Conservation (phyloP, 2,888 invertebrate species). For the Scaptodrosophila latifasciaeformis region DNA sequence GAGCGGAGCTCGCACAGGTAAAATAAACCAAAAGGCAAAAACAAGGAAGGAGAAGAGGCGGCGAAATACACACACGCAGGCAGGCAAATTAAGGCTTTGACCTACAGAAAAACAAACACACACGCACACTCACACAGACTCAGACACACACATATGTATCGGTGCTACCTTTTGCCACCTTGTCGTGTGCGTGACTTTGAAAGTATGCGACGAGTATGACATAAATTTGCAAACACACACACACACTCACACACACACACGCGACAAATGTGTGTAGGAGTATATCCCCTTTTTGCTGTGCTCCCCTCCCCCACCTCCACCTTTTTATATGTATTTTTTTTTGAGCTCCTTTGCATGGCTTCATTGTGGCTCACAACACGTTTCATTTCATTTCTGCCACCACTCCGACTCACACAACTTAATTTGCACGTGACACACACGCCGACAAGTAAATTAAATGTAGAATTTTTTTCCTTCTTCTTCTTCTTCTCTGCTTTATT, state of each 20-base stretch:
- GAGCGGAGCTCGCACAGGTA: slow-evolving; percentile 36
- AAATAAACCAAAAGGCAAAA: too few relatives aligned
- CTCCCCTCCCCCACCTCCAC: too few relatives aligned
- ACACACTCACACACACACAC: too few relatives aligned
- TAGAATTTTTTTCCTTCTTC: too few relatives aligned
- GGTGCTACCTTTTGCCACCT: slow-evolving; percentile 28
- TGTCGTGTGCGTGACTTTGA: slow-evolving; percentile 62
- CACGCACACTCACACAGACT: slow-evolving; percentile 18
- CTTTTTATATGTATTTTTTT: slow-evolving; percentile 17
- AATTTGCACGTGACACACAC: slow-evolving; percentile 64
- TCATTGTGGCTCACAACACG: slow-evolving; percentile 66
- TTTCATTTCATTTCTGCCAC: slow-evolving; percentile 57
- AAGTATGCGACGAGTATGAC: slow-evolving; percentile 58
- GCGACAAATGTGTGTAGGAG: not conserved
- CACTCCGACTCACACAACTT: slow-evolving; percentile 39
- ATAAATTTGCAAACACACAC: slow-evolving; percentile 44
- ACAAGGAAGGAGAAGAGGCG: slow-evolving; percentile 12
- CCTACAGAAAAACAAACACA: slow-evolving; percentile 60
- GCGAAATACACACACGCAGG: slow-evolving; percentile 17
- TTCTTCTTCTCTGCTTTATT: too few relatives aligned
- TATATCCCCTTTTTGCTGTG: slow-evolving; percentile 13
- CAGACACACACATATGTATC: slow-evolving; percentile 14
- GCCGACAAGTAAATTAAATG: slow-evolving; percentile 44
- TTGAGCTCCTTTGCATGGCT: slow-evolving; percentile 58
- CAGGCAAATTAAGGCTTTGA: slow-evolving; percentile 67